Evolutionary conservation across 2,888 invertebrate species (phyloP), one percentile per base, ranked within the genome.

Genomic region (Drosophila cognata): DNA sequence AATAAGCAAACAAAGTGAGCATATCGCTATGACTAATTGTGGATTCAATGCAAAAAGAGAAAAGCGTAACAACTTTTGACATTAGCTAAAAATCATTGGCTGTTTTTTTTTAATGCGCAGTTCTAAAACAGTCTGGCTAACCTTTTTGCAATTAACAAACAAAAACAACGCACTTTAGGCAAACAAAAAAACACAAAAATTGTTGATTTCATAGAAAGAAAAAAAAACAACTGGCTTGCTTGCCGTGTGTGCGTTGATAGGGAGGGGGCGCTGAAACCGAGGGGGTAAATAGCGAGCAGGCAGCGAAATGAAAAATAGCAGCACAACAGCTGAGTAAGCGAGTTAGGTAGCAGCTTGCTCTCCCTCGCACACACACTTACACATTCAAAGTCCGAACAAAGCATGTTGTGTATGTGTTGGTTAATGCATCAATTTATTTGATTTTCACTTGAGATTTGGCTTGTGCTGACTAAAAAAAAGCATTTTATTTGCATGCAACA

Each of bases 251-350:
- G 52, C 46, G 38, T 41, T 33, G 55, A 55, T 25, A 13, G 18
- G 28, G 18, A n/a, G 25, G 29, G 50, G 33, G 33, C 29, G 35
- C 16, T 38, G 38, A 25, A 51, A 69, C 13, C 51, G 70, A 18
- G 29, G 38, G 41, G 51, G 58, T 55, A 62, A 57, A 46, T 29
- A 67, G 68, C 50, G 68, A 55, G n/a, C 59, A 71, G 35, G 64
- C 67, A 38, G 8, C 46, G 46, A 62, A 66, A 48, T 67, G 70
- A 74, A 79, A 84, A 84, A 67, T 55, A 86, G 80, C 74, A 84
- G 46, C 48, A 41, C 65, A 89, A 87, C 89, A 85, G 89, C 88
- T 89, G 89, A 84, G 82, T 65, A 71, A 87, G 88, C 75, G 73
- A 84, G 87, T 68, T 70, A 75, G 72, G 63, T 76, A 79, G 59